phyloP scores from a whole-genome alignment of 2,797 vertebrate genomes.

The Pipistrellus kuhlii region DNA sequence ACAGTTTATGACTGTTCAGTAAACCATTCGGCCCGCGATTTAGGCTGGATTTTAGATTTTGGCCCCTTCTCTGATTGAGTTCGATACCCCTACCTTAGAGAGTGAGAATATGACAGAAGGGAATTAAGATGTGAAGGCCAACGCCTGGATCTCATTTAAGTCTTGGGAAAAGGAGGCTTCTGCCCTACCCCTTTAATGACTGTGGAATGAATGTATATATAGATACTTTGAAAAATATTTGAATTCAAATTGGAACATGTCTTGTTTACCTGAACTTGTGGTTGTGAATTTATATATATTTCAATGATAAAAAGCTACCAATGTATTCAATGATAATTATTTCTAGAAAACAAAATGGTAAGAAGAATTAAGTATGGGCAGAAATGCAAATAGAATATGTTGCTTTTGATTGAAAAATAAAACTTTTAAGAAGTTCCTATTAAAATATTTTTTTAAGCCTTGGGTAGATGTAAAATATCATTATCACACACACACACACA shows the following conservation, averaged over 20 bases:
- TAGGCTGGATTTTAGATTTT: no score
- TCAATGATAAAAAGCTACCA: slow-evolving; percentile 29
- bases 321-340: slow-evolving; percentile 4
- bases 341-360: slow-evolving; percentile 29
- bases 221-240: background rate
- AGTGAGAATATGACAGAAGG: background rate
- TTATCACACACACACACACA: background rate
- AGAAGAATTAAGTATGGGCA: background rate
- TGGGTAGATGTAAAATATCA: background rate
- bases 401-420: background rate
- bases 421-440: background rate
- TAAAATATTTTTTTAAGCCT: slow-evolving; percentile 3
- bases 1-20: no score
- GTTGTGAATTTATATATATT: slow-evolving; percentile 23
- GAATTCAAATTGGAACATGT: slow-evolving; percentile 11
- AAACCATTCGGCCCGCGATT: no score
- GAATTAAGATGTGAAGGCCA: background rate
- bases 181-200: background rate
- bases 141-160: background rate
- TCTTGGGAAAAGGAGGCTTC: background rate
- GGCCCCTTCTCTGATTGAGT: no score
- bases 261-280: background rate
- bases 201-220: background rate
- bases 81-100: no score
- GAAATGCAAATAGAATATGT: slow-evolving; percentile 25